Conservation (phyloP, 2,888 invertebrate species). For the Ophion ellenae region DNA sequence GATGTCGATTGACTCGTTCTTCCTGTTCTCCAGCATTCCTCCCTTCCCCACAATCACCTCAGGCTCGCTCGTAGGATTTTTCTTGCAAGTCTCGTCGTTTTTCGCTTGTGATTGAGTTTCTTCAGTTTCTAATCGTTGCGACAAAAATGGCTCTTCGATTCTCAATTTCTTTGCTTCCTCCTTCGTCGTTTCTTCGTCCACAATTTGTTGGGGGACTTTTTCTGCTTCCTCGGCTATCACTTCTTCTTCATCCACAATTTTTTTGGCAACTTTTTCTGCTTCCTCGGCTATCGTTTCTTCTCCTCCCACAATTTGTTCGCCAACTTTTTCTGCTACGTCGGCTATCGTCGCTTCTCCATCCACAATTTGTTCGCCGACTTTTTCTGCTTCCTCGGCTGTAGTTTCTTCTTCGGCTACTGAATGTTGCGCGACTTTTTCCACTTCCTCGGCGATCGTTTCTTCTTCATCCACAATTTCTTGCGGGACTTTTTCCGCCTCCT, state of each 20-base stretch:
- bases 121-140: not conserved
- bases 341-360: not conserved
- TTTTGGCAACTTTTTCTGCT: not conserved
- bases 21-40: not conserved
- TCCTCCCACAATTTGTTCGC: not conserved
- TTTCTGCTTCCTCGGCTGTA: not conserved
- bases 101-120: not conserved
- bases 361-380: not conserved
- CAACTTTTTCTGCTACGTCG: not conserved
- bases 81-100: not conserved
- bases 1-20: constrained; percentile 13
- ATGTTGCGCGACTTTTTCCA: not conserved
- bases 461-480: not conserved
- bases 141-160: not conserved
- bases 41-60: not conserved
- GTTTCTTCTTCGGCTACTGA: not conserved
- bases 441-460: not conserved
- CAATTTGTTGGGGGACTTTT: not conserved
- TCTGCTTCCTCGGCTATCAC: not conserved
- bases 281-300: not conserved
- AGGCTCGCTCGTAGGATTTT: not conserved
- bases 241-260: not conserved
- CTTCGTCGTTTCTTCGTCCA: not conserved
- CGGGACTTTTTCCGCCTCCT: not conserved
- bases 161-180: not conserved